These are phyloP conservation scores for Chitala chitala DNA, from an alignment of 2,113 vertebrate species.

Conservation along the genomic window DNA sequence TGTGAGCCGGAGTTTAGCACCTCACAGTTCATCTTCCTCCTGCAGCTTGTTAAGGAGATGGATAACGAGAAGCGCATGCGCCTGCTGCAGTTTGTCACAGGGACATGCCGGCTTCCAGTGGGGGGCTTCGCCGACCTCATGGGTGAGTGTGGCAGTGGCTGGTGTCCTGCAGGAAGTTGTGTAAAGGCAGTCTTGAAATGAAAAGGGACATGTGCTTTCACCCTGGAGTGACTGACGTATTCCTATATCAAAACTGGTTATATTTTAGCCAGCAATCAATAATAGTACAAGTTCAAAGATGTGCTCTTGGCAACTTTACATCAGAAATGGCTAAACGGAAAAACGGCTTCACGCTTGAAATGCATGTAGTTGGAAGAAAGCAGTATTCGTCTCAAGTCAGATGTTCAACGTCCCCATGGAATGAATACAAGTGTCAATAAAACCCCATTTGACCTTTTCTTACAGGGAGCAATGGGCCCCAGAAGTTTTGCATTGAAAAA, in stretches of 20 bases:
- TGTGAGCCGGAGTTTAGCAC: neutral
- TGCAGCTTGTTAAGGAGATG: slow-evolving; percentile 95
- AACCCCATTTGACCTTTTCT: slow-evolving; percentile 15
- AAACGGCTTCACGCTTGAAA: too few species aligned
- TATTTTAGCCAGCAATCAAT: too few species aligned
- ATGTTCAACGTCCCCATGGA: neutral
- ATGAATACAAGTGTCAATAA: neutral
- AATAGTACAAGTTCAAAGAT: too few species aligned
- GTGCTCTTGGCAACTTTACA: too few species aligned
- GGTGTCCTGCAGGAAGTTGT: neutral
- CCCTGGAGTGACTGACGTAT: too few species aligned
- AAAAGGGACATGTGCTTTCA: too few species aligned
- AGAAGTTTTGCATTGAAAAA: slow-evolving; percentile 98
- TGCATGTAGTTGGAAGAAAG: too few species aligned
- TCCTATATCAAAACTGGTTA: too few species aligned
- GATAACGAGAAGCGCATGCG: slow-evolving; percentile 99
- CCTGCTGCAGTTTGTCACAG: slow-evolving; percentile 93
- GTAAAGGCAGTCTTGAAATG: neutral
- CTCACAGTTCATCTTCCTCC: neutral
- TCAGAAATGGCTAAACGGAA: too few species aligned
- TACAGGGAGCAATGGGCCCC: slow-evolving; percentile 93
- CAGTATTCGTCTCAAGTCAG: too few species aligned
- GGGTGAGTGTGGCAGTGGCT: slow-evolving; percentile 63
- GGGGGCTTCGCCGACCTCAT: slow-evolving; percentile 94
- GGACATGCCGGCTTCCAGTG: slow-evolving; percentile 90